Base-by-base conservation (phyloP, 2,797 vertebrate species). In the Cetoscarus ocellatus region DNA sequence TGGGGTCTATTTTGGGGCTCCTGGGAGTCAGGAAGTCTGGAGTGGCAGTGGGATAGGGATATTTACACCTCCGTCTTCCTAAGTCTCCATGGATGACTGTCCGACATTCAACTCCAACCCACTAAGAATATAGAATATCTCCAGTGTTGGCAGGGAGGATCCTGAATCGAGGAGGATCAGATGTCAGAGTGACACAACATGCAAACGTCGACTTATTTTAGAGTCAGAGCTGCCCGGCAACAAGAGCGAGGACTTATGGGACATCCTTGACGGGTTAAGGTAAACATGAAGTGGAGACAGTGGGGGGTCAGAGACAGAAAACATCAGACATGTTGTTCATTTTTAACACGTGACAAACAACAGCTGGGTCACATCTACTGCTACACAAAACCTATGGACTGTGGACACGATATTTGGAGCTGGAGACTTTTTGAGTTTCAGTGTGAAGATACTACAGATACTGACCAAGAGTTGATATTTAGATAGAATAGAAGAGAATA, bases 161-260 rank as follows among this genome's bases (percentile, higher is more conserved):
- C 71, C 61, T 52, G 17, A 74, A 74, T 70, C 0, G 0, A 50
- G 10, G 12, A 18, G 40, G 55, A 47, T 85, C 73, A 13, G 7
- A 57, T 85, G 70, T 79, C 82, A 38, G 36, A 27, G 54, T 79
- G 73, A 80, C 57, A 68, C 72, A 73, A 78, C 62, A 50, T 53
- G 27, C 48, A 62, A 73, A 79, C 57, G 64, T 40, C 36, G 1
- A 17, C 75, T 82, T 66, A 82, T 51, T 80, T 72, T 76, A 86
- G 85, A 54, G 66, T 59, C 53, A 48, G 68, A 74, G 83, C 80
- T 86, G 83, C 87, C 83, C 13, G 0, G 78, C 76, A 87, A 89
- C 86, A 70, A 63, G 63, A 49, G 43, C 61, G 10, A 13, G 6
- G 8, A 12, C 44, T 39, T 40, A 0, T 19, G n/a, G n/a, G 48